Evolutionary conservation across 1,140 invertebrate species (phyloP).

Genomic region (Palaemon carinicauda): DNA sequence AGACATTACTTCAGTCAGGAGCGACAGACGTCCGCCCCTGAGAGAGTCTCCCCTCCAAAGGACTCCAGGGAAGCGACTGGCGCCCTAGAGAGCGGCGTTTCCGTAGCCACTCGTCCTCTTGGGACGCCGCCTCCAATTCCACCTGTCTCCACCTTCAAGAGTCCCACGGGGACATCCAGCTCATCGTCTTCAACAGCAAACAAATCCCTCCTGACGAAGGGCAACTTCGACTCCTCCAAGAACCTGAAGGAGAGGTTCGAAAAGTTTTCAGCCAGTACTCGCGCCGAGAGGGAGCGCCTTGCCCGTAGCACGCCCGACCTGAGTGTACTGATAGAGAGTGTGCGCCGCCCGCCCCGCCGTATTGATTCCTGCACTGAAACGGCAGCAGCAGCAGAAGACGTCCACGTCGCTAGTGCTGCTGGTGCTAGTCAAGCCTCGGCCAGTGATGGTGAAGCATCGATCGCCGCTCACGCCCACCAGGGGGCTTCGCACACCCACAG

Average conservation of each 20-base stretch:
- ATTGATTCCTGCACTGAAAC: slow-evolving; percentile 52
- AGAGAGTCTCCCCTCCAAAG: slow-evolving; percentile 24
- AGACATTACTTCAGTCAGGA: slow-evolving; percentile 45
- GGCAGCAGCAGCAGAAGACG: slow-evolving; percentile 32
- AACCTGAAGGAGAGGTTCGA: slow-evolving; percentile 59
- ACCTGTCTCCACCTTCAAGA: not conserved
- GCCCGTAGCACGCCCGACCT: slow-evolving; percentile 61
- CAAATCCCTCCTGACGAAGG: not conserved
- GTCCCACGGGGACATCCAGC: too few relatives aligned
- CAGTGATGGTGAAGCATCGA: slow-evolving; percentile 62
- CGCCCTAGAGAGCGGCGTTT: not conserved
- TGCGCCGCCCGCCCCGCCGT: slow-evolving; percentile 47
- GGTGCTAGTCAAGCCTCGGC: slow-evolving; percentile 45
- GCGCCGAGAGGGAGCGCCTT: slow-evolving; percentile 60
- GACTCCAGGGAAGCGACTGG: slow-evolving; percentile 4
- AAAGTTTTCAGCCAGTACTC: slow-evolving; percentile 55
- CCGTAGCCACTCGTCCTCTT: not conserved
- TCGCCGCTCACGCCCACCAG: slow-evolving; percentile 48
- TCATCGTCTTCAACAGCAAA: not conserved
- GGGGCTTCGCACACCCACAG: slow-evolving; percentile 33
- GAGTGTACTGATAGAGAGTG: slow-evolving; percentile 53
- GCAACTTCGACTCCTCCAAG: slow-evolving; percentile 30
- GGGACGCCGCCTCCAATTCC: not conserved
- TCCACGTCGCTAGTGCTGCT: not conserved
- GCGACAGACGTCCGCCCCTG: slow-evolving; percentile 45